A percentile compares a stretch with the other conserved stretches of the same genome.
Conservation (phyloP, 2,888 invertebrate species). For the Drosophila parthenogenetica region DNA sequence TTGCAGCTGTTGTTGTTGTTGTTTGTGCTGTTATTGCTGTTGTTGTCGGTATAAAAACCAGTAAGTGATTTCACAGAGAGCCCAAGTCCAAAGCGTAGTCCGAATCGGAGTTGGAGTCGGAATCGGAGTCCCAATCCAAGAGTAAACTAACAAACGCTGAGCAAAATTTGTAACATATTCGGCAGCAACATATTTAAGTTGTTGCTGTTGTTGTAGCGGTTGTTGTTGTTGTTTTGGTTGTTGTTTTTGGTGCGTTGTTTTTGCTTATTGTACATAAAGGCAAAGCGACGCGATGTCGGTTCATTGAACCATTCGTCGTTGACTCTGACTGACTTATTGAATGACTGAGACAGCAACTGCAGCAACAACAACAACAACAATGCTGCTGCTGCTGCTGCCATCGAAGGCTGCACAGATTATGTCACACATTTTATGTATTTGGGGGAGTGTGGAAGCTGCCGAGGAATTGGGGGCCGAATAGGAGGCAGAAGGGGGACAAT, state of each 20-base stretch:
- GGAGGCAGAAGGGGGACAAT: constrained; percentile 42
- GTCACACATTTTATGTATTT: constrained; percentile 76
- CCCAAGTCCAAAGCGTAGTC: constrained; percentile 6
- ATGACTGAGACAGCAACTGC: constrained; percentile 70
- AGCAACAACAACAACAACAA: constrained; percentile 41
- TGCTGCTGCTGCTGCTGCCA: constrained; percentile 41
- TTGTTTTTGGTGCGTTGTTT: constrained; percentile 54
- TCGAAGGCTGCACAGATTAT: constrained; percentile 81
- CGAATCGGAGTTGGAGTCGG: constrained; percentile 12
- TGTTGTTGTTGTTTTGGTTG: constrained; percentile 32
- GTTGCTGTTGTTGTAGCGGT: constrained; percentile 37
- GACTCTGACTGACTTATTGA: constrained; percentile 79
- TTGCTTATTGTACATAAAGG: constrained; percentile 73
- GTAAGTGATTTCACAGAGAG: constrained; percentile 78
- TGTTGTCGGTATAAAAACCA: constrained; percentile 71
- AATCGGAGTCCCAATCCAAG: constrained; percentile 24
- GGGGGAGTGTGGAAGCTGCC: constrained; percentile 63
- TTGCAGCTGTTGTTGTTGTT: constrained; percentile 65
- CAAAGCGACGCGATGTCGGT: constrained; percentile 60
- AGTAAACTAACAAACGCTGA: constrained; percentile 67
- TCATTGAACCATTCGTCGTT: constrained; percentile 68
- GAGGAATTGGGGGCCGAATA: constrained; percentile 21
- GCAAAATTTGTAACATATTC: constrained; percentile 80
- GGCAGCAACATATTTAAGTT: constrained; percentile 75
- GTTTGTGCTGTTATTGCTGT: constrained; percentile 44